Base-by-base conservation (phyloP, 2,113 vertebrate species). In the chimpanzee (Pan troglodytes) region DNA sequence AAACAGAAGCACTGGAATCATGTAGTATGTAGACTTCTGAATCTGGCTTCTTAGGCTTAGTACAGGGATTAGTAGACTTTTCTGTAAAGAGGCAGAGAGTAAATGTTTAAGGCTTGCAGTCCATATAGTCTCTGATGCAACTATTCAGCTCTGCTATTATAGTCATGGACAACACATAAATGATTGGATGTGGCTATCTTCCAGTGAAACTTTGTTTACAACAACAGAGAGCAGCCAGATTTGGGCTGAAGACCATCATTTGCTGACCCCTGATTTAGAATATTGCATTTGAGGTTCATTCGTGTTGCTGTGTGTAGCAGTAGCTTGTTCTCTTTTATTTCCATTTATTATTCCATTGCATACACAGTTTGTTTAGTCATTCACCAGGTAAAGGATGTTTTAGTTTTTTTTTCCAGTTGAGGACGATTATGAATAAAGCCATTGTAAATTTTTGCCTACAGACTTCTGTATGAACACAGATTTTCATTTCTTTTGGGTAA, bases 401-500 rank as follows among this genome's bases (percentile, higher is more conserved):
- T n/a, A 70, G 13, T 43, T 57, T 57, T 61, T 61, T 30, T 82
- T 85, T 14, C 22, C 35, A n/a, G 14, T 92, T 91, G 85, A 55
- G 35, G 67, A 8, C 32, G 43, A 11, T 82, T 83, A 52, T 73
- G 27, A 88, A 84, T 90, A 86, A 91, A 94, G 25, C 18, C 43
- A 72, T 20, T 84, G 4, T 67, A 88, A 76, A 85, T 50, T 43
- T 92, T 48, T 88, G 11, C 64, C 25, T 57, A 9, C 0, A 48
- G 55, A 3, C 76, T 80, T 94, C 76, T 95, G 18, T 57, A 20
- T 93, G 59, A 82, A 81, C 78, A 73, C 16, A 93, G 68, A 8
- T 79, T 96, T 94, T 97, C 18, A 76, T 97, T 96, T 95, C 81
- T 93, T n/a, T 90, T 90, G 18, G 76, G 11, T 92, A 55, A 80